Evolutionary conservation across 2,113 vertebrate species (phyloP), one percentile per base, ranked within the genome.

Genomic region (Alligator sinensis): DNA sequence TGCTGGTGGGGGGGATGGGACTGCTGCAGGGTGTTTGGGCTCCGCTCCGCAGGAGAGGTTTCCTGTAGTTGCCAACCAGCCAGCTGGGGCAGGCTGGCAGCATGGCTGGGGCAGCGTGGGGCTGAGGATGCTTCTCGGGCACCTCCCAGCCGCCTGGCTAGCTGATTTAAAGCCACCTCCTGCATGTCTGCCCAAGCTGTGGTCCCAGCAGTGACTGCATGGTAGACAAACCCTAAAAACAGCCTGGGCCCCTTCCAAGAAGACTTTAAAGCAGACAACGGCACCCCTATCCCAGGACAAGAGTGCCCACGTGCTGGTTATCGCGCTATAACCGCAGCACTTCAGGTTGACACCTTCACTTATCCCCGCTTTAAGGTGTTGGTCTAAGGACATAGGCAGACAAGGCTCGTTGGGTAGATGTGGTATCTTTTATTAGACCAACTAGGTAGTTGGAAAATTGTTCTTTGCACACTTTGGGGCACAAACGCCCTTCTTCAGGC

Each of bases 161-260:
- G 24, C 21, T 11, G 22, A 25, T 63, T 11, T 38, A 12, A 58
- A 25, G 58, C 87, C 2, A 0, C 58, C 25, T 84, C 14, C 0
- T 76, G 86, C 8, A 11, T 8, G 61, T 62, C 61, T 62, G 61
- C 24, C 19, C 61, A 11, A 0, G 0, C 66, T 0, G 0, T 16
- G 78, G 16, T 92, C 54, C 24, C 2, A 0, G 2, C 0, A 1
- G 17, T 64, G 47, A 14, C 59, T 12, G 62, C 2, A 25, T 27
- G 57, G 30, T 30, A 70, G 30, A 34, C 30, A 34, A 34, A 47
- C 61, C 25, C 59, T 34, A 0, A 3, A 7, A 2, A 28, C 2
- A 2, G 17, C 58, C 28, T 68, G n/a, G 82, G 79, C 66, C 21
- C 55, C 21, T 58, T 11, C n/a, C 75, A 5, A 19, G 11, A 28